A percentile compares a stretch with the other conserved stretches of the same genome.
Evolutionary conservation across 2,797 vertebrate species (phyloP).

Genomic region (Aselliscus stoliczkanus): DNA sequence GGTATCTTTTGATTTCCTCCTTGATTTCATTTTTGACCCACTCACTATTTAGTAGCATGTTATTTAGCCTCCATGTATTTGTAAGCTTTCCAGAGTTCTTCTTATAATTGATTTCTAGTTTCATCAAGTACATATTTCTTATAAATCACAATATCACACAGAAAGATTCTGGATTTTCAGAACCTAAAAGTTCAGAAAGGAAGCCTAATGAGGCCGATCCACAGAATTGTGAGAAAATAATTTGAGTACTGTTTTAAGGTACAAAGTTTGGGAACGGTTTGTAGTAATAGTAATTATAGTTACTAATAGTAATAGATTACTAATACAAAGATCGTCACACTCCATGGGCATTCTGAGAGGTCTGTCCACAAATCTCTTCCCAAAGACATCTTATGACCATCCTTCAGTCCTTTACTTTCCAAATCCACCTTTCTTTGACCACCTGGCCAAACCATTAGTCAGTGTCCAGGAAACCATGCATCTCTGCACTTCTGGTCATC

Average conservation of each 20-base stretch:
- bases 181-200: neutral
- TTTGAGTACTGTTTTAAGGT: neutral
- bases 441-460: neutral
- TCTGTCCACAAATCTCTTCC: neutral
- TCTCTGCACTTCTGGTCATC: neutral
- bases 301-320: neutral
- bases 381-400: neutral
- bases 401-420: neutral
- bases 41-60: too few relatives aligned
- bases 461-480: neutral
- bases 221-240: neutral
- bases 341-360: neutral
- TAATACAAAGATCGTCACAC: neutral
- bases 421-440: neutral
- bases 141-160: neutral
- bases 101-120: too few relatives aligned
- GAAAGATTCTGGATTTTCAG: neutral
- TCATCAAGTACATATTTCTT: neutral
- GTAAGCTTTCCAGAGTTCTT: too few relatives aligned
- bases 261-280: neutral
- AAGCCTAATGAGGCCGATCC: neutral
- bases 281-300: too few relatives aligned
- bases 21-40: too few relatives aligned
- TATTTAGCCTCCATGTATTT: too few relatives aligned
- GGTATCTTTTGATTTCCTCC: too few relatives aligned